Evolutionary conservation across 1,140 invertebrate species (phyloP).

Genomic region (Heterodera schachtii): DNA sequence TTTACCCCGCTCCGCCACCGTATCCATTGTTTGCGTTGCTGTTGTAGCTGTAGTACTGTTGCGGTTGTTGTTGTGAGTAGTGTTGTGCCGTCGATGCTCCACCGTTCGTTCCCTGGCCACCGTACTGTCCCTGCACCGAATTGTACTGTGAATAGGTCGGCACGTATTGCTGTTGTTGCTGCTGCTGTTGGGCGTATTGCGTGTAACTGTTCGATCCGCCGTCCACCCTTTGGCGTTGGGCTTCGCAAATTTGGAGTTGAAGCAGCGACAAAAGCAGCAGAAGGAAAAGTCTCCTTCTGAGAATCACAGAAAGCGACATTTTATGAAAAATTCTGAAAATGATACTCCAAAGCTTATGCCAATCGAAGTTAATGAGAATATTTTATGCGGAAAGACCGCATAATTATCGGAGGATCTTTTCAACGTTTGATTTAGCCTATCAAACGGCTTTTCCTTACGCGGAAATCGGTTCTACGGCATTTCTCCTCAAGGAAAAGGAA

Average conservation of each 20-base stretch:
- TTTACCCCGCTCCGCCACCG: not conserved
- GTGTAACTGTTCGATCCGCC: constrained; percentile 22
- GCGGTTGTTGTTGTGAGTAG: constrained; percentile 6
- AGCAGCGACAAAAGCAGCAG: not conserved
- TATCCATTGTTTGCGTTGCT: not conserved
- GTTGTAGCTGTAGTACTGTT: constrained; percentile 13
- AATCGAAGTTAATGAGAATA: not conserved
- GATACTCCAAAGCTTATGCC: no score
- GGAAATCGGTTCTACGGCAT: not conserved
- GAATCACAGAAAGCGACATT: not conserved
- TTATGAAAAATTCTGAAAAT: not conserved
- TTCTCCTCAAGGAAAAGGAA: not conserved
- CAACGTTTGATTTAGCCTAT: no score
- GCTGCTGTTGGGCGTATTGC: constrained; percentile 16
- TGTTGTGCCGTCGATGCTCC: constrained; percentile 9
- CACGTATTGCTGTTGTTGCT: constrained; percentile 17
- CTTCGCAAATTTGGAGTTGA: not conserved
- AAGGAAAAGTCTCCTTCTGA: not conserved
- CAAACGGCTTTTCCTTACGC: no score
- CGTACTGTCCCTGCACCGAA: not conserved
- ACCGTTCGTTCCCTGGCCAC: no score
- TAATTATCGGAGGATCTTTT: no score
- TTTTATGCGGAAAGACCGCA: not conserved
- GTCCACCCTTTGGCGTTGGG: constrained; percentile 19
- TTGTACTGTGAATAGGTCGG: not conserved